phyloP scores from a whole-genome alignment of 2,113 vertebrate species.

The Caretta caretta region DNA sequence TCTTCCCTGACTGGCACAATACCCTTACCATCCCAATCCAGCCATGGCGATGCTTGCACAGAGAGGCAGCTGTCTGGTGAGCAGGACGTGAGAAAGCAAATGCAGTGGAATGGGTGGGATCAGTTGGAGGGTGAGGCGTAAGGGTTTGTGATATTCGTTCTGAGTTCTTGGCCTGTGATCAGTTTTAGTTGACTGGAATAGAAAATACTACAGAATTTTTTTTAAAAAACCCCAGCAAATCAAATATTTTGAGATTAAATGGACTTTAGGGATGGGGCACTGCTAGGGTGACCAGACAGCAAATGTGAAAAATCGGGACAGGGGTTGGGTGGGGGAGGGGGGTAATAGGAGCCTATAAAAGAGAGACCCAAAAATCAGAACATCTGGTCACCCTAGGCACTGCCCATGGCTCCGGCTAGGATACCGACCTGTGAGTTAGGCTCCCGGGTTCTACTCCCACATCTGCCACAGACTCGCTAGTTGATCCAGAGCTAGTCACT shows the following conservation, averaged over 20 bases:
- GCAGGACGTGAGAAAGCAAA: accelerated
- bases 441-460: background rate
- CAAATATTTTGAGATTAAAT: background rate
- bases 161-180: background rate
- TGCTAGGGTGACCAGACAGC: background rate
- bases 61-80: background rate
- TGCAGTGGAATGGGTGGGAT: background rate
- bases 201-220: background rate
- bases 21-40: background rate
- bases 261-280: background rate
- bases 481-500: background rate
- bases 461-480: background rate
- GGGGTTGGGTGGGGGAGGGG: too few species aligned
- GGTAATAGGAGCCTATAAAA: too few species aligned
- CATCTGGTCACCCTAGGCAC: background rate
- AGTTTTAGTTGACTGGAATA: background rate
- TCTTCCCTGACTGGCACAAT: background rate
- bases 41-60: background rate
- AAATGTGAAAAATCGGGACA: too few species aligned
- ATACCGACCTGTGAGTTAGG: background rate
- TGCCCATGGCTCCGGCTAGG: background rate
- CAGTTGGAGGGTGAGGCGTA: accelerated
- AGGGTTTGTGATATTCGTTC: background rate
- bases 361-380: too few species aligned
- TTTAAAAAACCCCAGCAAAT: background rate